These are phyloP conservation scores for Heliconius melpomene DNA, from an alignment of 1,140 invertebrate species.

Conservation along the genomic window DNA sequence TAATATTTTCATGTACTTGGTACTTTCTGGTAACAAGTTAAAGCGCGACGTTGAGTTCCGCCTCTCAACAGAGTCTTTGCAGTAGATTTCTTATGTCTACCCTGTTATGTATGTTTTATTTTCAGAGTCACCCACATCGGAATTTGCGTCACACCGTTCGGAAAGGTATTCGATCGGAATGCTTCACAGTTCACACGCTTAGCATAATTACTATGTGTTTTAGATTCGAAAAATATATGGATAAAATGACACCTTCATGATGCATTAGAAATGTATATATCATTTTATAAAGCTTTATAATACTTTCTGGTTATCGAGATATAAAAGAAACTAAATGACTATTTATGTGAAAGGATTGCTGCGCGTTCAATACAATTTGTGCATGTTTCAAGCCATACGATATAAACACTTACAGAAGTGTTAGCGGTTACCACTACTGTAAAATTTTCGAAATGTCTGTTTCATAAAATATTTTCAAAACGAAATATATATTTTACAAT, in stretches of 20 bases:
- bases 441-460: too few relatives aligned
- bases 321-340: neutral
- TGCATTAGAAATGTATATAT: neutral
- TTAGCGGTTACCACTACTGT: too few relatives aligned
- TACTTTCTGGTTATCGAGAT: too few relatives aligned
- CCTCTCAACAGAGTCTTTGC: neutral
- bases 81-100: neutral
- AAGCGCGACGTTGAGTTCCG: neutral
- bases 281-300: too few relatives aligned
- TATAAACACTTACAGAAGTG: too few relatives aligned
- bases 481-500: too few relatives aligned
- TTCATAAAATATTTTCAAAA: too few relatives aligned
- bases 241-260: neutral
- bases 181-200: constrained; percentile 7
- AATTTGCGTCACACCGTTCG: neutral
- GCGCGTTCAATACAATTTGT: too few relatives aligned
- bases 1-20: too few relatives aligned
- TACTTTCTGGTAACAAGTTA: neutral
- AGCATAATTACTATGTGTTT: neutral
- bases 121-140: neutral
- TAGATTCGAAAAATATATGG: neutral
- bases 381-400: too few relatives aligned
- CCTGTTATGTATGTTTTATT: neutral
- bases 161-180: neutral
- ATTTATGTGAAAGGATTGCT: too few relatives aligned